These are phyloP conservation scores for Chrysochloris asiatica DNA, from an alignment of 2,113 vertebrate species.

Conservation along the genomic window DNA sequence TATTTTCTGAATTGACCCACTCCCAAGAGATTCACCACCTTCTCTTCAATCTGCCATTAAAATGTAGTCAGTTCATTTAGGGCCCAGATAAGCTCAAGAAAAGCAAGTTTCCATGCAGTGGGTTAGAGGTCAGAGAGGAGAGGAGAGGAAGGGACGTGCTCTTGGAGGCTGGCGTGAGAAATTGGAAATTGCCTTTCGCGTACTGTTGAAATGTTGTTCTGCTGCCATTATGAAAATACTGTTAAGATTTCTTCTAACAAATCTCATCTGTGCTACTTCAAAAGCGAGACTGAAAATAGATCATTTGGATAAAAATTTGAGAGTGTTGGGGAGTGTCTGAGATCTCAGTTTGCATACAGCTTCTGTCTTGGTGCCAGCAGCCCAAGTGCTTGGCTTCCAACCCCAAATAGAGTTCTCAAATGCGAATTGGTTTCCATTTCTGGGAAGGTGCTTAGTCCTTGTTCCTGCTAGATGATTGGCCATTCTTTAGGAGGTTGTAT, in stretches of 20 bases:
- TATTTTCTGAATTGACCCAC: background rate
- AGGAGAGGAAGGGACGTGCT: background rate
- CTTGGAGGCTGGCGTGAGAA: conserved; percentile 6
- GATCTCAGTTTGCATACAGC: conserved; percentile 76
- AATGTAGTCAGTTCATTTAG: background rate
- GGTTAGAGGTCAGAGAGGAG: background rate
- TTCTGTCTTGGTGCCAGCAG: conserved; percentile 58
- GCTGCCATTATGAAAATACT: conserved; percentile 55
- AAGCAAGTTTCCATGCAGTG: background rate
- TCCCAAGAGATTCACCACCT: background rate
- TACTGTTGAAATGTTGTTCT: conserved; percentile 44
- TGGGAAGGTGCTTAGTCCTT: conserved; percentile 31
- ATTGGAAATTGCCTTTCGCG: conserved; percentile 36
- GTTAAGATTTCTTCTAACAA: conserved; percentile 61
- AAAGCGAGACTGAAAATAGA: conserved; percentile 73
- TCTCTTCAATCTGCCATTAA: background rate
- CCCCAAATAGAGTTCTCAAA: conserved; percentile 55
- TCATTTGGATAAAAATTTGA: conserved; percentile 68
- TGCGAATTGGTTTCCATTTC: conserved; percentile 41
- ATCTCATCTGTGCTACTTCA: conserved; percentile 64
- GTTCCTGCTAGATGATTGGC: conserved; percentile 39
- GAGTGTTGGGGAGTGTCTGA: conserved; percentile 71
- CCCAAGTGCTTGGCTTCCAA: conserved; percentile 66
- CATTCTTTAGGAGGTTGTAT: conserved; percentile 5
- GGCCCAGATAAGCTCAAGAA: background rate